phyloP scores from a whole-genome alignment of 1,140 invertebrate species.

The Oncopeltus fasciatus region DNA sequence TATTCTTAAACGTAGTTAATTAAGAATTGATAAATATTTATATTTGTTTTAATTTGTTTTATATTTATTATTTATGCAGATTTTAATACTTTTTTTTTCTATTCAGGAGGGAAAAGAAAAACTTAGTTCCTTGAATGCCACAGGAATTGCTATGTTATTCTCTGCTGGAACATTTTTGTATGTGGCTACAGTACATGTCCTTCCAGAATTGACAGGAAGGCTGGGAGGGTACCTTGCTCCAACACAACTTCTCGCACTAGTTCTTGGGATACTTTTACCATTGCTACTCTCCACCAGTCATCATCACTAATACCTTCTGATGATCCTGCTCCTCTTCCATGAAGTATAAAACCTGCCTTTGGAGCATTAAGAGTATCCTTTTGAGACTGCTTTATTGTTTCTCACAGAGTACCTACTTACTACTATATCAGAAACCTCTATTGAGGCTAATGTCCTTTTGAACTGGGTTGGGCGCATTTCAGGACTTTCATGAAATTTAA shows the following conservation, averaged over 20 bases:
- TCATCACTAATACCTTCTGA: conserved; percentile 67
- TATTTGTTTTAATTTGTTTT: too few species aligned
- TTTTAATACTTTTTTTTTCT: too few species aligned
- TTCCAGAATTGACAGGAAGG: conserved; percentile 70
- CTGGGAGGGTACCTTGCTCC: conserved; percentile 39
- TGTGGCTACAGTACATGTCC: conserved; percentile 93
- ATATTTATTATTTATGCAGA: too few species aligned
- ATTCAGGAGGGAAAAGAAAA: conserved; percentile 47
- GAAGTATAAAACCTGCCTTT: not conserved
- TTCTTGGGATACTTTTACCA: conserved; percentile 73
- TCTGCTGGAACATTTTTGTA: conserved; percentile 97
- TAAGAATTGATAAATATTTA: too few species aligned
- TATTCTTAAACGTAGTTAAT: too few species aligned
- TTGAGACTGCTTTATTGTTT: too few species aligned
- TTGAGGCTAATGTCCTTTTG: too few species aligned
- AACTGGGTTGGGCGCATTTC: too few species aligned
- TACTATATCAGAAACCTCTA: too few species aligned
- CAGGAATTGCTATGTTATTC: conserved; percentile 93
- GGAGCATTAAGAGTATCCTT: too few species aligned
- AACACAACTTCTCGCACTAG: conserved; percentile 65
- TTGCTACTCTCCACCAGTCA: conserved; percentile 79
- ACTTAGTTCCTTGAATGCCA: conserved; percentile 75
- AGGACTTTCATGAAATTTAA: too few species aligned
- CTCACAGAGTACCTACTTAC: too few species aligned
- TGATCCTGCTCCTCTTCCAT: not conserved